Conservation (phyloP, 2,888 invertebrate genomes). For the Orthonevra nobilis region DNA sequence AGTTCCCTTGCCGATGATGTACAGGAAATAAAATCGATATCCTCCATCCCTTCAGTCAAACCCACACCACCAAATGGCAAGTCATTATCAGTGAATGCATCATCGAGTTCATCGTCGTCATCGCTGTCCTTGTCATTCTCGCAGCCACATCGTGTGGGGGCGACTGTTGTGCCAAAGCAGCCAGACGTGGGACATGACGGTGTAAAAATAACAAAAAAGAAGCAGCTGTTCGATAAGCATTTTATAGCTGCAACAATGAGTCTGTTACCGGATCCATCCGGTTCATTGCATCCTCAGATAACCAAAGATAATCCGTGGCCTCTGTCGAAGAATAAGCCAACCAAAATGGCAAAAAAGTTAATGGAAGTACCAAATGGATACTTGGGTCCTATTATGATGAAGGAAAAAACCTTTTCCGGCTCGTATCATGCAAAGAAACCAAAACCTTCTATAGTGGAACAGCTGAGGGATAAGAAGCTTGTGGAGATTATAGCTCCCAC, state of each 20-base stretch:
- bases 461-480: constrained; percentile 74
- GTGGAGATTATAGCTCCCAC: constrained; percentile 77
- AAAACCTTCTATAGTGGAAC: constrained; percentile 73
- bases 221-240: constrained; percentile 77
- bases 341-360: constrained; percentile 52
- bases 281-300: constrained; percentile 44
- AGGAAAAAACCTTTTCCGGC: constrained; percentile 76
- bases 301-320: constrained; percentile 47
- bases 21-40: constrained; percentile 46
- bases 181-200: constrained; percentile 77
- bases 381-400: constrained; percentile 78
- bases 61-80: constrained; percentile 29
- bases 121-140: constrained; percentile 22
- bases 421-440: constrained; percentile 72
- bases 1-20: not conserved
- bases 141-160: constrained; percentile 12
- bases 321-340: constrained; percentile 50
- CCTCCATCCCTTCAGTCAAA: constrained; percentile 2
- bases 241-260: constrained; percentile 70
- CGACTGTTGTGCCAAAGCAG: constrained; percentile 31
- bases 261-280: constrained; percentile 29
- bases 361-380: constrained; percentile 76
- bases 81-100: constrained; percentile 62
- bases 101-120: constrained; percentile 26
- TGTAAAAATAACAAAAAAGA: constrained; percentile 78